These are phyloP conservation scores for Corydoras sp. DNA, from an alignment of 2,113 vertebrate species.

Conservation along the genomic window DNA sequence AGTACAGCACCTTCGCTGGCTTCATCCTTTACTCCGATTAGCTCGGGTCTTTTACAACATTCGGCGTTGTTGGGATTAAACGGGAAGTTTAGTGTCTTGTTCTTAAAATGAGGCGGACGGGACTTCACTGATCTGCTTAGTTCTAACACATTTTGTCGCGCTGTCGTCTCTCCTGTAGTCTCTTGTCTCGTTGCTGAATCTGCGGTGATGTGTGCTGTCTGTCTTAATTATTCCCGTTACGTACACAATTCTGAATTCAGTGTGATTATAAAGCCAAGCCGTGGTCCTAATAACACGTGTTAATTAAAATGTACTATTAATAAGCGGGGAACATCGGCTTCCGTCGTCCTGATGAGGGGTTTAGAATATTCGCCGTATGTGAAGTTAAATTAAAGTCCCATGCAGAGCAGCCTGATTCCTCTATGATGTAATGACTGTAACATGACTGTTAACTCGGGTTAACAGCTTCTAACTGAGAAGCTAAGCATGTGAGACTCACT, in stretches of 20 bases:
- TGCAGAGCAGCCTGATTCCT: too few relatives aligned
- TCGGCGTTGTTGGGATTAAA: neutral
- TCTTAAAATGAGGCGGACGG: neutral
- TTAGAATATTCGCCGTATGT: too few relatives aligned
- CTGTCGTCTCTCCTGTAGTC: constrained; percentile 16
- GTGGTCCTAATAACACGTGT: too few relatives aligned
- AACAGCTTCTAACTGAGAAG: too few relatives aligned
- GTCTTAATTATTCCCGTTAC: constrained; percentile 18
- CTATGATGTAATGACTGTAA: too few relatives aligned
- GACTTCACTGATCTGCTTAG: neutral
- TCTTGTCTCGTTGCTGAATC: constrained; percentile 27
- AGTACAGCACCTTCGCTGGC: constrained; percentile 97
- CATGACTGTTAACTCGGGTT: too few relatives aligned
- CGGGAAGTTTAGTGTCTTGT: neutral
- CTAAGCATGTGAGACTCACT: too few relatives aligned
- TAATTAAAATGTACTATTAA: too few relatives aligned
- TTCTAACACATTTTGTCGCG: constrained; percentile 7
- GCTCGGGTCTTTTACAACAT: too few relatives aligned
- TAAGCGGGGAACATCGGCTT: too few relatives aligned
- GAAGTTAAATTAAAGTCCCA: too few relatives aligned
- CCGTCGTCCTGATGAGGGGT: too few relatives aligned
- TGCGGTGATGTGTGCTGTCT: constrained; percentile 16
- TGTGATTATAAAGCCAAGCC: neutral
- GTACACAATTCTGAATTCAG: constrained; percentile 7
- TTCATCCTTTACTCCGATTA: constrained; percentile 83